These are phyloP conservation scores for Pocillopora meandrina DNA, from an alignment of 92 coral and sea anemone species.

Conservation along the genomic window DNA sequence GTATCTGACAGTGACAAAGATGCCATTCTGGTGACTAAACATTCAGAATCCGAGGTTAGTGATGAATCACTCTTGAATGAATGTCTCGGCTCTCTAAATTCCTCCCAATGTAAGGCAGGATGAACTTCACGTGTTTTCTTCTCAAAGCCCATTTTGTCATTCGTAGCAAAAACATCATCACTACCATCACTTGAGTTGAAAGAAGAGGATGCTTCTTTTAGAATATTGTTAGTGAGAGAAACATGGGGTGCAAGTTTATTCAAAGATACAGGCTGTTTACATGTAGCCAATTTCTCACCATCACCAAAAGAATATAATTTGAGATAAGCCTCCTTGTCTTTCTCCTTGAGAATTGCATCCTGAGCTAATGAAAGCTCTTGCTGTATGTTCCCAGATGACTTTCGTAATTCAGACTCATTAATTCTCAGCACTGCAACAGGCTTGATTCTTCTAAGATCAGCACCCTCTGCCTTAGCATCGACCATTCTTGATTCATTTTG, in stretches of 20 bases:
- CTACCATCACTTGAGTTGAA: constrained; percentile 6
- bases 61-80: constrained; percentile 42
- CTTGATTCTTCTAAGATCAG: neutral
- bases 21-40: neutral
- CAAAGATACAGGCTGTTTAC: neutral
- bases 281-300: neutral
- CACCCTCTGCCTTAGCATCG: neutral
- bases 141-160: neutral
- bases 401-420: constrained; percentile 24
- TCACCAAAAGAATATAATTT: neutral
- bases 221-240: neutral
- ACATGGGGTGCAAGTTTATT: neutral
- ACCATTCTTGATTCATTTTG: constrained; percentile 1
- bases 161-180: constrained; percentile 26
- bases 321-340: neutral
- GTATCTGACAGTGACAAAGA: neutral
- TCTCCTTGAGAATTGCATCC: neutral
- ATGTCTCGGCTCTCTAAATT: constrained; percentile 27
- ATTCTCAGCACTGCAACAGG: constrained; percentile 37
- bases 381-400: constrained; percentile 19
- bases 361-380: neutral
- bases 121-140: neutral
- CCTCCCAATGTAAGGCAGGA: constrained; percentile 29
- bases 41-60: neutral
- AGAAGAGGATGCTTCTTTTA: constrained; percentile 9